Evolutionary conservation across 2,797 vertebrate genomes (phyloP).

Genomic region (Ispidina picta): DNA sequence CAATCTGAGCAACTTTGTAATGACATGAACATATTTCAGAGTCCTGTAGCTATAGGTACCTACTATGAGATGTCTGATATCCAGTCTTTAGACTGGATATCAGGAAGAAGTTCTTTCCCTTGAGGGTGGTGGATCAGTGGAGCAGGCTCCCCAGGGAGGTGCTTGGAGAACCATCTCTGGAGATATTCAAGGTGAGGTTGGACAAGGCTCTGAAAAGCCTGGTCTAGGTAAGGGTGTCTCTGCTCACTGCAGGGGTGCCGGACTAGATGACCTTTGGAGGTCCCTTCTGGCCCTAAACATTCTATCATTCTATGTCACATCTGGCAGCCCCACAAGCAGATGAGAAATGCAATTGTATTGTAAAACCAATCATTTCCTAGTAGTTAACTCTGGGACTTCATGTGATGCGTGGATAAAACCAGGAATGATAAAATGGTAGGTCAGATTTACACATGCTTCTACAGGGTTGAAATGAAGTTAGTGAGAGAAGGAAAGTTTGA

Average conservation of each 20-base stretch:
- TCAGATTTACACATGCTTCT: background rate
- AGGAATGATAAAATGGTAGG: background rate
- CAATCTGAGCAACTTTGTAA: background rate
- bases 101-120: too few relatives aligned
- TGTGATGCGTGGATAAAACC: background rate
- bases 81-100: too few relatives aligned
- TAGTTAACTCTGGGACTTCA: background rate
- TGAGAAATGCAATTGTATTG: background rate
- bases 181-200: too few relatives aligned
- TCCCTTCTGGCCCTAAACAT: too few relatives aligned
- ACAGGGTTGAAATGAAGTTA: background rate
- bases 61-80: background rate
- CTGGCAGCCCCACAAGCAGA: background rate
- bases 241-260: too few relatives aligned
- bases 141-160: too few relatives aligned
- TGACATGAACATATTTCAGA: background rate
- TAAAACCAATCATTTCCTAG: background rate
- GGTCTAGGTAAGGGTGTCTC: too few relatives aligned
- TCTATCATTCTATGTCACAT: background rate
- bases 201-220: too few relatives aligned
- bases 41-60: background rate
- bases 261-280: too few relatives aligned
- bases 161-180: too few relatives aligned
- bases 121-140: too few relatives aligned
- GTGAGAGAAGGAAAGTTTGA: background rate